Evolutionary conservation across 2,888 invertebrate genomes (phyloP).

Genomic region (Carcina quercana): DNA sequence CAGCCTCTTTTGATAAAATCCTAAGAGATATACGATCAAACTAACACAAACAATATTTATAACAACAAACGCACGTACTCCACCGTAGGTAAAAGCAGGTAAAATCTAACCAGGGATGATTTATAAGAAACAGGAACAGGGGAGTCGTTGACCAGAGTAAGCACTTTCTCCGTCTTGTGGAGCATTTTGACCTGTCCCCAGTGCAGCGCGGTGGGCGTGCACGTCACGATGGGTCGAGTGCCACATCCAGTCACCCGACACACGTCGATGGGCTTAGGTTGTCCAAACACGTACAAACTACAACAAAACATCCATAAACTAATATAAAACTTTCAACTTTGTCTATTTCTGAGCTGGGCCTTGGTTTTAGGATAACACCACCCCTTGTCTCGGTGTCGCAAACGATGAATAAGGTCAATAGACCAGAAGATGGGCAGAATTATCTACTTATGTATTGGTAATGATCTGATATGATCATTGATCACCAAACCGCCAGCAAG

Average conservation of each 20-base stretch:
- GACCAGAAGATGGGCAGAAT: too few species aligned
- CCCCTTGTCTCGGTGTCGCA: too few species aligned
- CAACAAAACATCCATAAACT: background rate
- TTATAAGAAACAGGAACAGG: conserved; percentile 77
- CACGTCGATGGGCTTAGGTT: conserved; percentile 46
- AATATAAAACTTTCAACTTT: too few species aligned
- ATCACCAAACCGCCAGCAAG: too few species aligned
- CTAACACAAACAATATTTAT: too few species aligned
- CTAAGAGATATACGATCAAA: too few species aligned
- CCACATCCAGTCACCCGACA: conserved; percentile 71
- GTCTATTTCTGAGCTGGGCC: too few species aligned
- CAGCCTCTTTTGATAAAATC: too few species aligned
- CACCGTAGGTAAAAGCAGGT: background rate
- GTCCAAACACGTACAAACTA: conserved; percentile 56
- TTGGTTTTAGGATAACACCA: too few species aligned
- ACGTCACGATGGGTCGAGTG: conserved; percentile 80
- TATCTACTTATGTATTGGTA: too few species aligned
- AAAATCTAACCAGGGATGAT: conserved; percentile 21
- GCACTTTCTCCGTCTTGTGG: conserved; percentile 51
- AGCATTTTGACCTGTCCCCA: conserved; percentile 78
- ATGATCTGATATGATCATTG: too few species aligned
- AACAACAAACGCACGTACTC: background rate
- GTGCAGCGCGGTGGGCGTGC: conserved; percentile 73
- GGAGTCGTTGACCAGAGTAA: conserved; percentile 79
- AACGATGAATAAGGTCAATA: too few species aligned